Evolutionary conservation across 2,113 vertebrate species (phyloP), one percentile per base, ranked within the genome.

Genomic region (Guaruba guarouba): DNA sequence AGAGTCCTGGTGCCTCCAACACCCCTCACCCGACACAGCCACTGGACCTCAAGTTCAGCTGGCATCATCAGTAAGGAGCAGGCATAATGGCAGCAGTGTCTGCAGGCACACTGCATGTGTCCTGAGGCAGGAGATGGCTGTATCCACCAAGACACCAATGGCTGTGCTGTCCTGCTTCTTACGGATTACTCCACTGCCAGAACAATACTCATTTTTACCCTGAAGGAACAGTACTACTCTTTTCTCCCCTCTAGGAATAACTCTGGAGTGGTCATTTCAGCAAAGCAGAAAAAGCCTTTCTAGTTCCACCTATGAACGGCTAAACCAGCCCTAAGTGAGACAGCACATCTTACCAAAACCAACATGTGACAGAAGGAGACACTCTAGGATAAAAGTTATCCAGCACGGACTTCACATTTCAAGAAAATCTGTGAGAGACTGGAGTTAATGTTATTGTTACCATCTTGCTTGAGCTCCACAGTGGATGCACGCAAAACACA

Each of bases 41-140:
- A 8, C 13, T 66, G 39, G n/a, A 82, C 39, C 0, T 0, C 2
- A 7, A 86, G 35, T 41, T 69, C 63, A 75, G 28, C 16, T 1
- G 0, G 17, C 3, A 2, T 48, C 59, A 77, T 6, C 0, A 0
- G n/a, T 1, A 3, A 82, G 64, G 19, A 82, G 33, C 0, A 3
- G 5, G 59, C 8, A n/a, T 2, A 29, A 67, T 8, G 9, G 49
- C 29, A 84, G 48, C 43, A 29, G 51, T 14, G 31, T 28, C 35
- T 37, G 43, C 37, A 11, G 52, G 22, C 6, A 2, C 39, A 86
- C 29, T 13, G 39, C 14, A 46, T 1, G 4, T 3, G 1, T 76
- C 43, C 69, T n/a, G 19, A 25, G 77, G 82, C 75, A 83, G 69
- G 33, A 68, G 35, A 35, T 1, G 10, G 51, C 57, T 86, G 90